These are phyloP conservation scores for Psettodes erumei DNA, from an alignment of 2,113 vertebrate genomes.

Conservation along the genomic window DNA sequence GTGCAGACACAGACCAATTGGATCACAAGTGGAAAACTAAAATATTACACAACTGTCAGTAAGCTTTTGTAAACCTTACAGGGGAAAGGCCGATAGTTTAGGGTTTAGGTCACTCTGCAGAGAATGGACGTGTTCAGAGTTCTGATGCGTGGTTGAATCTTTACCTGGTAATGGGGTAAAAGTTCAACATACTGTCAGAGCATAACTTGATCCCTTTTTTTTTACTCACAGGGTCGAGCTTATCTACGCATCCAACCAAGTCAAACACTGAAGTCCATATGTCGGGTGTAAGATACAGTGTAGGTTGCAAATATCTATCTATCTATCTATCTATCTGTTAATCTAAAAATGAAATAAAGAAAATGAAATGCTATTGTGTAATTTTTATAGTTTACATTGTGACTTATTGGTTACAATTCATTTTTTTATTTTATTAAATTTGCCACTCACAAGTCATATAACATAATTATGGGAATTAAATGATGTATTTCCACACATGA, in stretches of 20 bases:
- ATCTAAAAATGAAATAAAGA: too few relatives aligned
- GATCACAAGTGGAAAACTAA: conserved; percentile 44
- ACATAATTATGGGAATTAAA: background rate
- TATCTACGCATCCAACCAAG: too few relatives aligned
- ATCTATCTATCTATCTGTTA: too few relatives aligned
- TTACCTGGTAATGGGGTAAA: conserved; percentile 20
- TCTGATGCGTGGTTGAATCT: background rate
- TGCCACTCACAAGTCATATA: background rate
- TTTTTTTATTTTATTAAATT: background rate
- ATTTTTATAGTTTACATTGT: background rate
- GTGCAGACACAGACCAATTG: conserved; percentile 19
- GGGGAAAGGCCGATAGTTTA: conserved; percentile 1
- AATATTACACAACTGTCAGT: conserved; percentile 50
- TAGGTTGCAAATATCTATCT: too few relatives aligned
- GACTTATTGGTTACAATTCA: background rate
- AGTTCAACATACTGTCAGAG: background rate
- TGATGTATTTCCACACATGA: background rate
- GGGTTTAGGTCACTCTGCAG: background rate
- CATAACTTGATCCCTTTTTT: background rate
- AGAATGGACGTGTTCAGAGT: background rate
- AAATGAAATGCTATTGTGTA: background rate
- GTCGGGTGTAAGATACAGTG: too few relatives aligned
- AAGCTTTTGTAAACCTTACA: conserved; percentile 24
- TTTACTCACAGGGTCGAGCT: background rate
- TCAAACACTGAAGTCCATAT: too few relatives aligned